Base-by-base conservation (phyloP, 1,140 invertebrate species). In the Drosophila jambulina region DNA sequence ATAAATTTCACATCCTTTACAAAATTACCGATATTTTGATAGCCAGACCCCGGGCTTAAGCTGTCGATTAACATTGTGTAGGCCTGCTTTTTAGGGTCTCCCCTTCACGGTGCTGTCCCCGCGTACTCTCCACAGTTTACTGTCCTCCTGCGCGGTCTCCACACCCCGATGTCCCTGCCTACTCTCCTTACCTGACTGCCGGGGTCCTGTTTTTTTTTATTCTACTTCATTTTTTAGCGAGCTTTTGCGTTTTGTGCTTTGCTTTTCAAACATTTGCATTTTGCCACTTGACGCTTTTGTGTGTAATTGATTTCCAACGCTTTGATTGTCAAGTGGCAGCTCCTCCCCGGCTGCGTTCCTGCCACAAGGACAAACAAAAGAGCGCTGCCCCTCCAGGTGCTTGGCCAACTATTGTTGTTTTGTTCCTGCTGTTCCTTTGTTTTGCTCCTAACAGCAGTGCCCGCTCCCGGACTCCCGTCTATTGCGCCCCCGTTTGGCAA, bases 281-380 rank as follows among this genome's bases (percentile, higher is more conserved):
- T 65, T 78, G 75, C 74, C 85, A 90, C 80, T 88, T 80, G 71
- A 74, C 46, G 80, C 83, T 83, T 83, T 86, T 86, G 84, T 88
- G 80, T 78, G 76, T 80, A 88, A 90, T 81, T 88, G 78, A 80
- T 79, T 84, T 88, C 69, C 65, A 88, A 90, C 70, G 85, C 84
- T 88, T 90, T 86, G 82, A 85, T 84, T 81, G 69, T 88, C 70
- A 82, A 88, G 84, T 90, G 78, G 80, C 60, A 69, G 51, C 45
- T 23, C 17, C 45, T 17, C 45, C 10, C 2, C 19, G n/a, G n/a
- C n/a, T n/a, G n/a, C 58, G 45, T 15, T n/a, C 46, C 45, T 23
- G 34, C 51, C 75, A 32, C 48, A 60, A 27, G 57, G 67, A 29
- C 62, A 21, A 74, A 49, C 62, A 80, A 69, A 62, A 21, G 54